Evolutionary conservation across 2,797 vertebrate species (phyloP), one percentile per base, ranked within the genome.

Genomic region (Premnoplex brunnescens): DNA sequence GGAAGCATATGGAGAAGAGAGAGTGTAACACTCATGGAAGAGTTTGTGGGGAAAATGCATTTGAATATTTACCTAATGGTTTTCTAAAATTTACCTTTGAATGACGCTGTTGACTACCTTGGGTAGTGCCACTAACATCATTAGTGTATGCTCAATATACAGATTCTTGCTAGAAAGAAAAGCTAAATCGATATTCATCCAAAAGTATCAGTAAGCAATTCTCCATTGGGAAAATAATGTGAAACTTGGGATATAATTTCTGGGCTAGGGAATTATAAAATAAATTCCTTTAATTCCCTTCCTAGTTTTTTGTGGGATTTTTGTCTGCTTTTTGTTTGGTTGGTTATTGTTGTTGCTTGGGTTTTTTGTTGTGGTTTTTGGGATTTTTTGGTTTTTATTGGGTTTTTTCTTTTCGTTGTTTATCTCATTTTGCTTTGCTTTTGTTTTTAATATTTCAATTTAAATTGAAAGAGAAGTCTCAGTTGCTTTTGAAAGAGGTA

Each of bases 41-140:
- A 89, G 13, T 46, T 82, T 89, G n/a, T 64, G n/a, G 55, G 64
- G 21, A 72, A 87, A 89, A 77, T 24, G 17, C n/a, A 69, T 79
- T 73, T 75, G 88, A 89, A 89, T 74, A 91, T 77, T 89, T 93
- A 79, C 85, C 62, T n/a, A 91, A 87, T 91, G 5, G 67, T 91
- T 77, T 89, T 88, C 46, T 71, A 74, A 89, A 81, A 94, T 96
- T 74, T 84, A 91, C 78, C 92, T 93, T 66, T 94, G 84, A 96
- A 92, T 89, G 48, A 91, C 64, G 48, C 21, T 73, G 59, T 60
- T 95, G 77, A 95, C 95, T 95, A 91, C 69, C 54, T 72, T 76
- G 39, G 54, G 12, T 84, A 82, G 17, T 34, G 74, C 62, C 41
- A 59, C 67, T 83, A 73, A 68, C 14, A 78, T 83, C 63, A 85